Evolutionary conservation across 2,113 vertebrate genomes (phyloP).

Genomic region (Bufo bufo): DNA sequence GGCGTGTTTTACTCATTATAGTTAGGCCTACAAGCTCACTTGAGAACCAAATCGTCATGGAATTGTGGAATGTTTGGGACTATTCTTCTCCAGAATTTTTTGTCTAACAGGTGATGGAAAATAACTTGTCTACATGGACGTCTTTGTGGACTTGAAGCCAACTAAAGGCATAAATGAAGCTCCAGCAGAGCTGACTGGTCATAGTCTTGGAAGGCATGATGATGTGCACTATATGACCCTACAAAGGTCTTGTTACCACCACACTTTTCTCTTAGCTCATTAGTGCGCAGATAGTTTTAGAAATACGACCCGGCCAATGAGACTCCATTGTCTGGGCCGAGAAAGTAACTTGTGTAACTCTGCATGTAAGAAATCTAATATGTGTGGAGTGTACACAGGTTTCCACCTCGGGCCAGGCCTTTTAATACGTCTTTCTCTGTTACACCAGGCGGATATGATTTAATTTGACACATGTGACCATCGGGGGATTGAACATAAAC

Average conservation of each 20-base stretch:
- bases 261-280: neutral
- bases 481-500: constrained; percentile 4
- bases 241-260: neutral
- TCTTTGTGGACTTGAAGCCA: too few relatives aligned
- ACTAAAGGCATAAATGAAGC: neutral
- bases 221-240: too few relatives aligned
- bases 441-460: constrained; percentile 16
- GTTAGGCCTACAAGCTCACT: too few relatives aligned
- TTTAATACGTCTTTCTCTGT: neutral
- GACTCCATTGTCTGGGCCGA: neutral
- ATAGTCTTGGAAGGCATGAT: neutral
- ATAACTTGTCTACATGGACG: too few relatives aligned
- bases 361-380: neutral
- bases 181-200: neutral
- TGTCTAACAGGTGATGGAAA: too few relatives aligned
- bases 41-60: too few relatives aligned
- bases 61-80: too few relatives aligned
- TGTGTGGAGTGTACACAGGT: neutral
- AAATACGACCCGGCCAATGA: neutral
- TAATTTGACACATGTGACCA: constrained; percentile 27
- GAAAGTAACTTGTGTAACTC: neutral
- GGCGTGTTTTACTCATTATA: too few relatives aligned
- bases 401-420: neutral
- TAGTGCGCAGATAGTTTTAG: neutral
- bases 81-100: too few relatives aligned